These are phyloP conservation scores for Murina feae DNA, from an alignment of 2,113 vertebrate species.

Conservation along the genomic window DNA sequence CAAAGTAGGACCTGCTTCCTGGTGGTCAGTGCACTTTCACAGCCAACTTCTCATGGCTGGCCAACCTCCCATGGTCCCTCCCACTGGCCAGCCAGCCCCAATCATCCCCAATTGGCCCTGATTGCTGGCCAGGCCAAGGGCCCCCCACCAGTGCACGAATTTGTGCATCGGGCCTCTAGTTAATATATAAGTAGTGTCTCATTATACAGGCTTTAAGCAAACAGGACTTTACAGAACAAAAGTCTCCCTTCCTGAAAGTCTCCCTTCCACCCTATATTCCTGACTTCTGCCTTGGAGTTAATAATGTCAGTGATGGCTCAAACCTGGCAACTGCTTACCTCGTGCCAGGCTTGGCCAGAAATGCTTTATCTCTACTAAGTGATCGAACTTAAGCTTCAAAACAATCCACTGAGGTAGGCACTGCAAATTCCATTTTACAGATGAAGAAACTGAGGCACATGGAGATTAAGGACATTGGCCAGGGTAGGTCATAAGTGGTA, in stretches of 20 bases:
- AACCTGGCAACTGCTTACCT: not conserved
- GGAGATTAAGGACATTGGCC: not conserved
- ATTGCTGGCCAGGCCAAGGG: too few species aligned
- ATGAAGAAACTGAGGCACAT: not conserved
- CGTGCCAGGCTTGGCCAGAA: not conserved
- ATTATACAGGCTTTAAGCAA: not conserved
- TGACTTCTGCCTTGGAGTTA: not conserved
- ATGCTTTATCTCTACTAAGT: not conserved
- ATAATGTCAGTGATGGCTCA: not conserved
- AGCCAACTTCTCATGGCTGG: too few species aligned
- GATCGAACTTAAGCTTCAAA: not conserved
- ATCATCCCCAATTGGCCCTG: too few species aligned
- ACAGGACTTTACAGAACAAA: not conserved
- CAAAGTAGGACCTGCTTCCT: too few species aligned
- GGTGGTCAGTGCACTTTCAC: too few species aligned
- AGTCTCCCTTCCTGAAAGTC: not conserved
- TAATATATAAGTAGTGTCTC: not conserved
- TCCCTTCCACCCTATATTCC: not conserved
- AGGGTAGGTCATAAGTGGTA: not conserved
- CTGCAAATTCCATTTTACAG: not conserved
- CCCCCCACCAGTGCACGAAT: too few species aligned
- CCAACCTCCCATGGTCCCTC: too few species aligned
- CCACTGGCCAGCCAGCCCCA: too few species aligned
- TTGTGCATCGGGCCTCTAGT: too few species aligned
- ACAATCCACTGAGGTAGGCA: not conserved